Evolutionary conservation across 2,888 invertebrate species (phyloP).

Genomic region (Creontiades dilutus): DNA sequence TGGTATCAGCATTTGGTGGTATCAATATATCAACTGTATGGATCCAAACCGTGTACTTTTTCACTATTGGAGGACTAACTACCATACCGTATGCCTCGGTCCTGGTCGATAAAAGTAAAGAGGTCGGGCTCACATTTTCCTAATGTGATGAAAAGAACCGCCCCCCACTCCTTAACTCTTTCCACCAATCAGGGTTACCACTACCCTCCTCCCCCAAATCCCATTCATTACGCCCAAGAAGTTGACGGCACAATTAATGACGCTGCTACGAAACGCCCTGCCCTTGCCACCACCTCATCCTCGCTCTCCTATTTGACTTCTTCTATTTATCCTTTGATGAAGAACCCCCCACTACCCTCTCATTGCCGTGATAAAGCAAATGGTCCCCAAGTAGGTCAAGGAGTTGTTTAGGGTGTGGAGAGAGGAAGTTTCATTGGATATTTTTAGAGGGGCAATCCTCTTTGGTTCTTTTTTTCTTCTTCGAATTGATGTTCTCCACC

Average conservation of each 20-base stretch:
- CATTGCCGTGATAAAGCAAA: slow-evolving; percentile 27
- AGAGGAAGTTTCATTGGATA: not conserved
- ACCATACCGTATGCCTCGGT: not conserved
- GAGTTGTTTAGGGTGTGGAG: not conserved
- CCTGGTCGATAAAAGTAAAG: not conserved
- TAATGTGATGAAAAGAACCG: slow-evolving; percentile 27
- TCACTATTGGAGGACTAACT: not conserved
- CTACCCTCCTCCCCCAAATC: not conserved
- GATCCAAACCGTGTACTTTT: not conserved
- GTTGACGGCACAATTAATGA: slow-evolving; percentile 27
- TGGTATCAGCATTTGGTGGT: too few species aligned
- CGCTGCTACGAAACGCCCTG: not conserved
- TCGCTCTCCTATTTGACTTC: slow-evolving; percentile 4
- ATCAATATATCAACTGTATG: not conserved
- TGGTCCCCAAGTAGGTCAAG: slow-evolving; percentile 18
- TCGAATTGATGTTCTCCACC: not conserved
- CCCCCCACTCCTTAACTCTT: not conserved
- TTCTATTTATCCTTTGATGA: slow-evolving; percentile 34
- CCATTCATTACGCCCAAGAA: slow-evolving; percentile 15
- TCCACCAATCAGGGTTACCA: not conserved
- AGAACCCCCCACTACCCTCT: not conserved
- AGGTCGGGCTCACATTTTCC: not conserved
- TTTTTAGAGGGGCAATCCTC: not conserved
- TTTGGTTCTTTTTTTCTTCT: not conserved
- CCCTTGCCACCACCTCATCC: not conserved